Percentiles rank a stretch among this genome's conserved stretches.
phyloP scores from a whole-genome alignment of 2,888 invertebrate species.

The Phorcus lineatus region DNA sequence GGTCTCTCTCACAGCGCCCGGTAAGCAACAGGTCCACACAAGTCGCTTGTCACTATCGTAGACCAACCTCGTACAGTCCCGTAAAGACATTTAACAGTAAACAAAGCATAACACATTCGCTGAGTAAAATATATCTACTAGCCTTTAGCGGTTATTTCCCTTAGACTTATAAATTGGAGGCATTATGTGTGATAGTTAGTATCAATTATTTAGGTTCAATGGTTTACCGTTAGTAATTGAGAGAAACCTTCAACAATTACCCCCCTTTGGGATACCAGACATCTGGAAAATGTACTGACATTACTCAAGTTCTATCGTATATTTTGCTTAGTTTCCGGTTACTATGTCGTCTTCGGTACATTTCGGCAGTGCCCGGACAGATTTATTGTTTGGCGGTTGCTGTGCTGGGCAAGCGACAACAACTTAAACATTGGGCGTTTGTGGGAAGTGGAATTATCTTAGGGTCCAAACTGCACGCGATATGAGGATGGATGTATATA shows the following conservation, averaged over 20 bases:
- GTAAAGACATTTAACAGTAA: constrained; percentile 4
- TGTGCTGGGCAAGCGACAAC: neutral
- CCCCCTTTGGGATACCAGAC: neutral
- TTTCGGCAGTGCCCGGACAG: neutral
- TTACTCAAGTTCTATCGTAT: neutral
- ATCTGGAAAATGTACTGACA: neutral
- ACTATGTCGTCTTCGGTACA: neutral
- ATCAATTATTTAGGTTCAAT: neutral
- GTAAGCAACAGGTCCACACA: neutral
- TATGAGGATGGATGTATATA: neutral
- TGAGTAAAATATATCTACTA: neutral
- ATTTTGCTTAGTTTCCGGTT: constrained; percentile 2
- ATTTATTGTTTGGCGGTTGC: neutral
- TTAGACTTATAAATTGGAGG: neutral
- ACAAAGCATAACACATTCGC: constrained; percentile 15
- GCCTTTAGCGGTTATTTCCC: neutral
- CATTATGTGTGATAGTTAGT: too few relatives aligned
- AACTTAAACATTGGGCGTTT: neutral
- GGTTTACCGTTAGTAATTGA: too few relatives aligned
- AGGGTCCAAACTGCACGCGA: neutral
- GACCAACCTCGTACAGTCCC: neutral
- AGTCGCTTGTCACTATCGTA: neutral
- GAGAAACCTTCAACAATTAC: neutral
- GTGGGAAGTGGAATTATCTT: neutral
- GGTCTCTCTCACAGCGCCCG: neutral